Evolutionary conservation across 2,888 invertebrate species (phyloP), one percentile per base, ranked within the genome.

Genomic region (Drosophila suboccidentalis): DNA sequence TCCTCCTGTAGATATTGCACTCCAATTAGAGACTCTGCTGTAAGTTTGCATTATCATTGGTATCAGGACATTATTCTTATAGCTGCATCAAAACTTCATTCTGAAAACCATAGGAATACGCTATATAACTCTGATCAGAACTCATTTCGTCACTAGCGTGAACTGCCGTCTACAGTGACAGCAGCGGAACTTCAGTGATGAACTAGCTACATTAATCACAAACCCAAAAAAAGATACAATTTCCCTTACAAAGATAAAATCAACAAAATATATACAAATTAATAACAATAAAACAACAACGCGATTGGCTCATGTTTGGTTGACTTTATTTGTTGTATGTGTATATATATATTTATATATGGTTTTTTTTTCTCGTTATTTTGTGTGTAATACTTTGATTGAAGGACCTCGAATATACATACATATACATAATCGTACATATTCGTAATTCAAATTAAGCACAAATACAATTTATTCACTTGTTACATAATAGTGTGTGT

Each of bases 341-440:
- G 77, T 89, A 76, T 75, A 78, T 80, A 68, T 60, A 47, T 72
- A 46, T 57, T 54, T 75, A 55, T 79, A 75, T 76, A 41, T 61
- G 38, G 26, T 61, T n/a, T 13, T 58, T 58, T 32, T 17, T 44
- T 46, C 15, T 46, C 10, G 3, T 57, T 49, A 5, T 50, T 60
- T 49, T 49, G 22, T 67, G 68, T 80, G 68, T 89, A 89, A 89
- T 89, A 90, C 90, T 89, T 89, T 87, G 78, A 85, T 84, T 90
- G 81, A 80, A 82, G 90, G 90, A 90, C 80, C 80, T 78, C 78
- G 80, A 80, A 85, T 80, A 82, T 64, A 78, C 58, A 71, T 69
- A 73, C 73, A 68, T 72, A 68, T 50, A 62, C 63, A 75, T 69
- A 70, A 53, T 60, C 50, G 38, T 58, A 55, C 29, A 75, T 69